Conservation (phyloP, 2,797 vertebrate species). For the Leptoclinus maculatus region DNA sequence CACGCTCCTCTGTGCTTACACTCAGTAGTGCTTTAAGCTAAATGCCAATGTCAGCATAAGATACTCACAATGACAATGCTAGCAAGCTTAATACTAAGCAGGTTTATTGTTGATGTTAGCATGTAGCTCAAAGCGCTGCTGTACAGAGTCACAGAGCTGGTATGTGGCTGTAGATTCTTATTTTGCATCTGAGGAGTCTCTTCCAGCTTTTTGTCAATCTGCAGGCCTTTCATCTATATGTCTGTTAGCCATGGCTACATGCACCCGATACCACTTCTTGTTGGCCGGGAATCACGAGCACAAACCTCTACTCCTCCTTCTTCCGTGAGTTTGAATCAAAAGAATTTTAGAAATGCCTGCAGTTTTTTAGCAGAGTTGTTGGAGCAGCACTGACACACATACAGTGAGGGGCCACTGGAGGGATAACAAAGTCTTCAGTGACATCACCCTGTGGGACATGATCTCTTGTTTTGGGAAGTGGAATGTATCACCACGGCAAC, state of each 20-base stretch:
- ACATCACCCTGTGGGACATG: conserved; percentile 57
- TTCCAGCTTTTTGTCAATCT: neutral
- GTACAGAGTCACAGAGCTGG: neutral
- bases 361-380: neutral
- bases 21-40: neutral
- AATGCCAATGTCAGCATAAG: neutral
- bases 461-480: conserved; percentile 59
- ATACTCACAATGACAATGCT: neutral
- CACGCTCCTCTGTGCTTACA: neutral
- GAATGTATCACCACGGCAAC: conserved; percentile 58
- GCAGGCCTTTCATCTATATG: neutral
- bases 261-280: neutral
- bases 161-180: neutral
- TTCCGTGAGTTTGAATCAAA: neutral
- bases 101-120: neutral
- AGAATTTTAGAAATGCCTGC: neutral
- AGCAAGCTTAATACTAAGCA: neutral
- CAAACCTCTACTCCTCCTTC: neutral
- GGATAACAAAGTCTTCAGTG: conserved; percentile 39
- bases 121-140: neutral
- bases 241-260: neutral
- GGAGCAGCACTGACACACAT: neutral
- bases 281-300: neutral
- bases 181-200: neutral
- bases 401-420: conserved; percentile 22